phyloP scores from a whole-genome alignment of 92 coral and sea anemone species.

The Epizoanthus rinbou region DNA sequence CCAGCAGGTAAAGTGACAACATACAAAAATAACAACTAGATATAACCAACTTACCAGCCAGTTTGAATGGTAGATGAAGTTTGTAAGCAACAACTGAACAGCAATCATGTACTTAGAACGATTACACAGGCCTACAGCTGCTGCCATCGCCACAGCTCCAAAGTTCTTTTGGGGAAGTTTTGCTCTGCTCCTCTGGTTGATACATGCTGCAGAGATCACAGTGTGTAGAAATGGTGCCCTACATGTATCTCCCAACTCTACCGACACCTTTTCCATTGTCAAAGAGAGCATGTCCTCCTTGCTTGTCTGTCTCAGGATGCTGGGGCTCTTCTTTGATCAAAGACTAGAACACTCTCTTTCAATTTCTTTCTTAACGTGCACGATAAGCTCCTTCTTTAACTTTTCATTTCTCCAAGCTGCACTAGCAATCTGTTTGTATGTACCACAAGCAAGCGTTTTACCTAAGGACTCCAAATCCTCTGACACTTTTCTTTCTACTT shows the following conservation, averaged over 20 bases:
- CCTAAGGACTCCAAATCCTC: conserved; percentile 25
- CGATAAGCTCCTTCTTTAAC: conserved; percentile 11
- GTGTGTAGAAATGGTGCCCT: conserved; percentile 26
- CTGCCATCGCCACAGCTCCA: conserved; percentile 33
- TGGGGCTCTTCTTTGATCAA: conserved; percentile 23
- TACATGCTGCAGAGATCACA: conserved; percentile 16
- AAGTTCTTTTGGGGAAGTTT: conserved; percentile 27
- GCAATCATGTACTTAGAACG: conserved; percentile 27
- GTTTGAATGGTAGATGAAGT: conserved; percentile 33
- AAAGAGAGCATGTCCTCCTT: conserved; percentile 20
- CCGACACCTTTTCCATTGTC: conserved; percentile 12
- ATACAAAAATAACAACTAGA: background rate
- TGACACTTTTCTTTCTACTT: conserved; percentile 1
- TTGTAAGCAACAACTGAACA: conserved; percentile 10
- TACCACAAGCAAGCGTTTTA: conserved; percentile 23
- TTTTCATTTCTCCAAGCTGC: conserved; percentile 22
- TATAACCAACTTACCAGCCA: conserved; percentile 29
- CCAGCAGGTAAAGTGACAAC: too few species aligned
- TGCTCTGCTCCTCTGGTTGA: conserved; percentile 23
- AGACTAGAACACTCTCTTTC: conserved; percentile 30
- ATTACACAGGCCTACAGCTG: too few species aligned
- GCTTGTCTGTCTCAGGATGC: conserved; percentile 2
- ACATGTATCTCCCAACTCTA: conserved; percentile 14
- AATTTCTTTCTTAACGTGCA: conserved; percentile 11
- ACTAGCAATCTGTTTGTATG: conserved; percentile 22